Conservation (phyloP, 2,888 invertebrate species). For the Fabriciana adippe region DNA sequence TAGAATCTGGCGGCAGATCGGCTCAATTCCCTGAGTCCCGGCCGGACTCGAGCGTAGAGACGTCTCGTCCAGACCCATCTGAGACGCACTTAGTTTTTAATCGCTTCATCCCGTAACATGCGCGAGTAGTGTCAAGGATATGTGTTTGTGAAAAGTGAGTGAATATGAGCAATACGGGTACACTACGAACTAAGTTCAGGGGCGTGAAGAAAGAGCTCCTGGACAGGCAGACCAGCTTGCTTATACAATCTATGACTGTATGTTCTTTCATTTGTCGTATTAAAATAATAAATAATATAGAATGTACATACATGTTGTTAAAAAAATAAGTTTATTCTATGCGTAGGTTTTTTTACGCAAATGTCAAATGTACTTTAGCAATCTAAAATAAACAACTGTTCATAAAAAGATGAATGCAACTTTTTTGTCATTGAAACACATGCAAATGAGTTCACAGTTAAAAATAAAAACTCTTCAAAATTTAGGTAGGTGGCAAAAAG, state of each 20-base stretch:
- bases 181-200: constrained; percentile 86
- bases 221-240: constrained; percentile 87
- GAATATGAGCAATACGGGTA: constrained; percentile 80
- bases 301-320: background rate
- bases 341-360: background rate
- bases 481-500: constrained; percentile 36
- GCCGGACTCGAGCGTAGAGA: constrained; percentile 66
- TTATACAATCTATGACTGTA: constrained; percentile 92
- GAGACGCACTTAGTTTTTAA: constrained; percentile 25
- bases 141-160: constrained; percentile 49
- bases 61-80: constrained; percentile 50
- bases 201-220: constrained; percentile 90
- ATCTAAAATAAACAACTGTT: constrained; percentile 7
- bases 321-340: too few species aligned
- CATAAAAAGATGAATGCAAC: constrained; percentile 14
- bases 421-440: constrained; percentile 36
- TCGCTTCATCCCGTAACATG: constrained; percentile 19
- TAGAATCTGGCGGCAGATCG: constrained; percentile 78
- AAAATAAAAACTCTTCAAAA: constrained; percentile 44
- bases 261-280: constrained; percentile 61
- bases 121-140: constrained; percentile 37
- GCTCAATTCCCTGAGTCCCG: constrained; percentile 72
- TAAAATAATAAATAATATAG: background rate
- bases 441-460: constrained; percentile 43
- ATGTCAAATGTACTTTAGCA: background rate